phyloP scores from a whole-genome alignment of 2,113 vertebrate species.

The Rhizomys pruinosus region DNA sequence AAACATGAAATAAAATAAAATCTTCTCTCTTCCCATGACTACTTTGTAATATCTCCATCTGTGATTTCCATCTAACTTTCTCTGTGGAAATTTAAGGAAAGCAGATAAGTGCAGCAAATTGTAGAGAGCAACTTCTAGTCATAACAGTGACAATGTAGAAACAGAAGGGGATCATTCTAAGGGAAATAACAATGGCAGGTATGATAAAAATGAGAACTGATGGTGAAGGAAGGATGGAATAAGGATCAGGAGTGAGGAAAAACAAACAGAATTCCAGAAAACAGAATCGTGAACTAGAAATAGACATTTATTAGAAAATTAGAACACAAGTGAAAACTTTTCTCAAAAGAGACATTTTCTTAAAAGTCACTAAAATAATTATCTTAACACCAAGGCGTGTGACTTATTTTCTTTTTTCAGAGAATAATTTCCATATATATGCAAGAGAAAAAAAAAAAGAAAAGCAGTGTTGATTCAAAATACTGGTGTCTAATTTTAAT shows the following conservation, averaged over 20 bases:
- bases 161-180: not conserved
- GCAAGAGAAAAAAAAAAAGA: too few relatives aligned
- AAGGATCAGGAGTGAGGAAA: too few relatives aligned
- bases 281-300: not conserved
- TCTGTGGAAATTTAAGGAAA: not conserved
- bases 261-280: too few relatives aligned
- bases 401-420: not conserved
- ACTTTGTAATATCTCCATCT: not conserved
- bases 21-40: not conserved
- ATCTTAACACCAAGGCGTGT: not conserved
- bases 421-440: not conserved
- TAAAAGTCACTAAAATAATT: not conserved
- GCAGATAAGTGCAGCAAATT: not conserved
- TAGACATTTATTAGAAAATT: not conserved
- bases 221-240: too few relatives aligned
- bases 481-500: not conserved
- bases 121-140: not conserved
- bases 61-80: not conserved
- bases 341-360: not conserved
- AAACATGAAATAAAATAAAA: slow-evolving; percentile 25
- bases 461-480: not conserved
- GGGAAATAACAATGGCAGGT: not conserved
- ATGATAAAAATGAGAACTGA: too few relatives aligned
- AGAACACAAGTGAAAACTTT: not conserved
- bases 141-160: not conserved